These are phyloP conservation scores for Clamator glandarius DNA, from an alignment of 2,797 vertebrate genomes.

Conservation along the genomic window DNA sequence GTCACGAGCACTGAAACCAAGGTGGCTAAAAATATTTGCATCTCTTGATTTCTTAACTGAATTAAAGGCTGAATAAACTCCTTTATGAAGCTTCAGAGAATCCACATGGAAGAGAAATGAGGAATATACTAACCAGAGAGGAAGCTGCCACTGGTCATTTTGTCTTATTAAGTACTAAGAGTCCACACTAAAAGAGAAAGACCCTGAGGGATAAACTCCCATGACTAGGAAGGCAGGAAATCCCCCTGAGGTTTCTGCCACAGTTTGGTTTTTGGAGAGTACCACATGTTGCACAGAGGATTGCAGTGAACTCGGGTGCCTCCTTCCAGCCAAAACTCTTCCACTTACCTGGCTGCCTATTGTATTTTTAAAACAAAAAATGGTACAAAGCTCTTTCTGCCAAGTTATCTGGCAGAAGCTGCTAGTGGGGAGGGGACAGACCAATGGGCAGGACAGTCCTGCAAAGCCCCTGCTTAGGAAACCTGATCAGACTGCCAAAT, in stretches of 20 bases:
- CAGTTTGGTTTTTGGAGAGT: rapidly evolving
- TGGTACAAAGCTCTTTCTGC: not conserved
- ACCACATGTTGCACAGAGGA: rapidly evolving
- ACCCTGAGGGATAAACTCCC: not conserved
- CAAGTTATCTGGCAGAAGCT: not conserved
- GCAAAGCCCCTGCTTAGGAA: not conserved
- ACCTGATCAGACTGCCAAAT: not conserved
- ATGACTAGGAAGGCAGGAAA: too few relatives aligned
- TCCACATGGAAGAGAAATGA: not conserved
- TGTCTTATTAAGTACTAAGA: not conserved
- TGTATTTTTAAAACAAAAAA: not conserved
- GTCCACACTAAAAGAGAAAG: not conserved
- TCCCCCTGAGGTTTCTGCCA: not conserved
- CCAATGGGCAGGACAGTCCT: not conserved
- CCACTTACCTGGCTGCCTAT: not conserved
- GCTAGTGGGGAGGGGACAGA: not conserved
- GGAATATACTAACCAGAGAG: not conserved
- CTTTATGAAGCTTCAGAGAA: conserved; percentile 10
- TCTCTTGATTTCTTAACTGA: conserved; percentile 47
- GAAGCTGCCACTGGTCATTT: not conserved
- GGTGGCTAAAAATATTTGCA: conserved; percentile 39
- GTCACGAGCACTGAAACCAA: not conserved
- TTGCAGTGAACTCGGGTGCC: not conserved
- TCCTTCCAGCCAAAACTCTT: not conserved
- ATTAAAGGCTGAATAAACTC: conserved; percentile 32